Base-by-base conservation (phyloP, 2,797 vertebrate species). In the Naso thynnoides region DNA sequence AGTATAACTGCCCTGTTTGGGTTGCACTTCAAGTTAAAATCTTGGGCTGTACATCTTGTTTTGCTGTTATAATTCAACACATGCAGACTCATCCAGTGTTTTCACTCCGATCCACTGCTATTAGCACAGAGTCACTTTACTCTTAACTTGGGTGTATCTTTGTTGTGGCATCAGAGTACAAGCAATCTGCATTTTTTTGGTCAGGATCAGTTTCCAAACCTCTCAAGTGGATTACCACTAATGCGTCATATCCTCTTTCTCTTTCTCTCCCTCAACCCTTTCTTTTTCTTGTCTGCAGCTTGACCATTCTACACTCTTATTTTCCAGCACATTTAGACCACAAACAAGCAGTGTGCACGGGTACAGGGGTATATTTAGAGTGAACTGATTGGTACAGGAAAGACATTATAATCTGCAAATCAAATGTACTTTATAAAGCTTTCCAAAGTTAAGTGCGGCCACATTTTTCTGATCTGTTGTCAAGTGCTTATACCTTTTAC, bases 201-300 rank as follows among this genome's bases (percentile, higher is more conserved):
- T 71, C 75, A 76, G 89, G 91, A 89, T 94, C 92, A 87, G 89
- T 90, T 93, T 92, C 83, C 87, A 82, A 59, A 68, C 83, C 82
- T 89, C 84, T 91, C 65, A 91, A 88, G 81, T 90, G 84, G 69
- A 92, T 89, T 91, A 61, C 84, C 60, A 71, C 75, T 9, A 69
- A 82, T 78, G 80, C 73, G 11, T 89, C 87, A 87, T 84, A 89
- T 93, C 86, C 86, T 90, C 87, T 93, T 92, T 91, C 90, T 78
- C 67, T 67, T 62, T 49, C 19, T n/a, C n/a, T n/a, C n/a, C n/a
- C 11, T 77, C 36, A 76, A 56, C 41, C 69, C 65, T 65, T 50
- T 64, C 19, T 67, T 70, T 33, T 41, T 45, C 52, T 23, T 53
- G 63, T 53, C 29, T 62, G 26, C 29, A 41, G 53, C 42, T 67